Base-by-base conservation (phyloP, 2,113 vertebrate genomes). In the Callaeas wilsoni region DNA sequence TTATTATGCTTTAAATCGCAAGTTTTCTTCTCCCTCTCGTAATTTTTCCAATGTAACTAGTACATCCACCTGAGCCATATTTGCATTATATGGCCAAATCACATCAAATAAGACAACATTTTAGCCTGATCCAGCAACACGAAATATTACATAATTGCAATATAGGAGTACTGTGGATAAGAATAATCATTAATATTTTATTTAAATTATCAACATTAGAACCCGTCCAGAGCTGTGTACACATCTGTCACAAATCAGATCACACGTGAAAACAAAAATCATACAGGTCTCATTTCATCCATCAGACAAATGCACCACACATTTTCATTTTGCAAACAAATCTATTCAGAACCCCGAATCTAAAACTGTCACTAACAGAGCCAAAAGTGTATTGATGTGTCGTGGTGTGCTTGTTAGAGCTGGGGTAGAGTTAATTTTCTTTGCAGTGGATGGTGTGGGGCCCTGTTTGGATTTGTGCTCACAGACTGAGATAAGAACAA, bases 21-120 rank as follows among this genome's bases (percentile, higher is more conserved):
- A 0, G 0, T 12, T 67, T 79, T 52, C 14, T 59, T 32, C 13
- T 15, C 3, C 5, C 15, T 6, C 5, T 30, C 19, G 16, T 19
- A 27, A 7, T 33, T 49, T 62, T 92, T 55, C 49, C 56, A 41
- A 46, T 18, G 4, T 12, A 69, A 65, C 8, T 35, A 32, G 32
- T 44, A 55, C 2, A 4, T 5, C 2, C 9, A 86, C 13, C 19
- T 53, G 15, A 88, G 41, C 13, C 10, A 32, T 41, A 22, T 29
- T 46, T 71, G 26, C 50, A 55, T 69, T 91, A 17, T 22, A 39
- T 23, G 41, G 12, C 26, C 18, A 90, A 74, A 71, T 64, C 33
- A 46, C 46, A 83, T 32, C 12, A 37, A 81, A 84, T 14, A 49
- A 65, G 6, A 29, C 9, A 46, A 33, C 33, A 64, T 52, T 89